Evolutionary conservation across 2,888 invertebrate genomes (phyloP).

Genomic region (Sinotaia quadrata): DNA sequence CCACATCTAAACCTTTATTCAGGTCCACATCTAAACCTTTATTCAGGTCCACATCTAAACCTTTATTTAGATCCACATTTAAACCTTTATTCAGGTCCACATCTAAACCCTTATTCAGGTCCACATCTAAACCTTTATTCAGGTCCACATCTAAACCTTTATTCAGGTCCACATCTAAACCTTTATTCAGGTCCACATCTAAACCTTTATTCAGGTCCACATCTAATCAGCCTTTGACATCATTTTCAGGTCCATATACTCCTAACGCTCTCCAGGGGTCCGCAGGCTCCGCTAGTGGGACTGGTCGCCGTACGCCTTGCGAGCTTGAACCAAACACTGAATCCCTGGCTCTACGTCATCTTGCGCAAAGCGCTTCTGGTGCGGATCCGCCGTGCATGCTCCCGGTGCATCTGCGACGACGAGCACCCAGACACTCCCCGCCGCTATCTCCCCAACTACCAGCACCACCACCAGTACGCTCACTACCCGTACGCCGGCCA

Average conservation of each 20-base stretch:
- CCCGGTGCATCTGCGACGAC: conserved; percentile 20
- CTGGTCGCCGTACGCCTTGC: conserved; percentile 68
- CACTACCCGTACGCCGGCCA: not conserved
- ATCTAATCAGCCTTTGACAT: too few species aligned
- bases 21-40: too few species aligned
- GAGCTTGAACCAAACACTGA: conserved; percentile 71
- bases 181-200: too few species aligned
- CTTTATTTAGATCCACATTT: too few species aligned
- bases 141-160: too few species aligned
- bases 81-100: too few species aligned
- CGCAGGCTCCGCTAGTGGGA: conserved; percentile 57
- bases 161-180: too few species aligned
- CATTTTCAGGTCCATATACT: conserved; percentile 68
- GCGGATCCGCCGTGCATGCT: conserved; percentile 36
- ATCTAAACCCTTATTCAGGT: too few species aligned
- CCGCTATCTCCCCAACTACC: conserved; percentile 23
- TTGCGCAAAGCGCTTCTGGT: conserved; percentile 63
- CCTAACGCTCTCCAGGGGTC: conserved; percentile 60
- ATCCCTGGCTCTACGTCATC: conserved; percentile 72
- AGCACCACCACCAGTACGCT: conserved; percentile 25
- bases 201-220: too few species aligned
- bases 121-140: too few species aligned
- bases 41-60: too few species aligned
- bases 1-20: too few species aligned
- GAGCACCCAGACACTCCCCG: conserved; percentile 25